These are phyloP conservation scores for Druon quercuslanigerum DNA, from an alignment of 1,140 invertebrate genomes.

Conservation along the genomic window DNA sequence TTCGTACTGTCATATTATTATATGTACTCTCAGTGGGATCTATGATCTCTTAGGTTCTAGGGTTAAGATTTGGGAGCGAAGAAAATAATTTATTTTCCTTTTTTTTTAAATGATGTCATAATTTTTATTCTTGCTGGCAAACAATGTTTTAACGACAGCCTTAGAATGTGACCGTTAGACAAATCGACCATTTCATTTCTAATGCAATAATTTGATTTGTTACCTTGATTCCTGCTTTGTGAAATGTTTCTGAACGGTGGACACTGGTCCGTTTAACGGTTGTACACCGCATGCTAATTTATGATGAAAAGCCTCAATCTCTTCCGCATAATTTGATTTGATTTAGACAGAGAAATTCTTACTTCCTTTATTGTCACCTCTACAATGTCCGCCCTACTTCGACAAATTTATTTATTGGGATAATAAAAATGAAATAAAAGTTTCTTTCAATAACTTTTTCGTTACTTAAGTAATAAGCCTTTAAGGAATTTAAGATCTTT, in stretches of 20 bases:
- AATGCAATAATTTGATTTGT: constrained; percentile 16
- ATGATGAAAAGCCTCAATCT: not conserved
- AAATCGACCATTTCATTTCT: constrained; percentile 7
- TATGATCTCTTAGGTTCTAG: too few species aligned
- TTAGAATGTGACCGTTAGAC: constrained; percentile 7
- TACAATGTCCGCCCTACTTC: not conserved
- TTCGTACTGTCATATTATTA: too few species aligned
- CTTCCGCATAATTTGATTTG: constrained; percentile 19
- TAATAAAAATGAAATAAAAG: not conserved
- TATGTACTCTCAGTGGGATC: too few species aligned
- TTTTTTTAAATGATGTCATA: not conserved
- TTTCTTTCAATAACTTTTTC: too few species aligned
- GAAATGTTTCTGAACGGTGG: constrained; percentile 8
- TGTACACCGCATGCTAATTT: constrained; percentile 3
- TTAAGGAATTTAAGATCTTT: too few species aligned
- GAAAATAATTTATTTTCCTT: too few species aligned
- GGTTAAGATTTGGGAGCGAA: too few species aligned
- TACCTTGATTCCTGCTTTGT: constrained; percentile 5
- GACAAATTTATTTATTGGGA: not conserved
- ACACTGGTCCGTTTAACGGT: constrained; percentile 25
- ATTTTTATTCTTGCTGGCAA: not conserved
- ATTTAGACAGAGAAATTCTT: constrained; percentile 17
- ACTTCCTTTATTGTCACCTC: not conserved
- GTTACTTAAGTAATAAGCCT: too few species aligned
- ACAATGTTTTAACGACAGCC: not conserved